Evolutionary conservation across 2,888 invertebrate genomes (phyloP).

Genomic region (Dysmachus trigonus): DNA sequence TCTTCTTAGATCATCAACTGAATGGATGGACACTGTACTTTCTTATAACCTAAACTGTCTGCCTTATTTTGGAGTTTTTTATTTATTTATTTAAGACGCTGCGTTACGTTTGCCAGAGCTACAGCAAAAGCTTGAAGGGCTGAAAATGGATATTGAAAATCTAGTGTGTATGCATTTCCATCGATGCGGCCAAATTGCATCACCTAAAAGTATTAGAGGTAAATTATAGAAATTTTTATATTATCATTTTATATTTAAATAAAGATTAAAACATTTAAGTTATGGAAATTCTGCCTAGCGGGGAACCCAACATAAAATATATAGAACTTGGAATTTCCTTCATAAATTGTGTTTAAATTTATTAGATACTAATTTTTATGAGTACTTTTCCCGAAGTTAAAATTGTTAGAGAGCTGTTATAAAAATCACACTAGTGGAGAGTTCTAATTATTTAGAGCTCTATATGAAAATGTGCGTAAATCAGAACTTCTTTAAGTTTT

Average conservation of each 20-base stretch:
- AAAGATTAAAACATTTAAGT: background rate
- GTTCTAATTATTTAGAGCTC: too few relatives aligned
- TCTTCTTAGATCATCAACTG: constrained; percentile 7
- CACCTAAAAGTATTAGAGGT: constrained; percentile 72
- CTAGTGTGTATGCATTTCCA: constrained; percentile 97
- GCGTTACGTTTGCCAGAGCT: constrained; percentile 73
- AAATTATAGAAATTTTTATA: background rate
- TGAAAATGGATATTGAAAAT: constrained; percentile 98
- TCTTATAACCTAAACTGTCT: constrained; percentile 5
- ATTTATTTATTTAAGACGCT: constrained; percentile 63
- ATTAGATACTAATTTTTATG: too few relatives aligned
- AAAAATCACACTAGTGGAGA: too few relatives aligned
- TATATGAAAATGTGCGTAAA: too few relatives aligned
- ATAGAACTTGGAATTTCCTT: too few relatives aligned
- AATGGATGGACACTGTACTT: constrained; percentile 30
- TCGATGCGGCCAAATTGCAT: constrained; percentile 99
- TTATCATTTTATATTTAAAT: background rate
- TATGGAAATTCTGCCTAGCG: too few relatives aligned
- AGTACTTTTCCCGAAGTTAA: too few relatives aligned
- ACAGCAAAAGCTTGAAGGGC: constrained; percentile 98
- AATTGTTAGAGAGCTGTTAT: too few relatives aligned
- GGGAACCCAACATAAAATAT: too few relatives aligned
- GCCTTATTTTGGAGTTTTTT: background rate
- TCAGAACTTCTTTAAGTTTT: too few relatives aligned
- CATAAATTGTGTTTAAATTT: too few relatives aligned